These are phyloP conservation scores for Anableps anableps DNA, from an alignment of 2,797 vertebrate species.

Conservation along the genomic window DNA sequence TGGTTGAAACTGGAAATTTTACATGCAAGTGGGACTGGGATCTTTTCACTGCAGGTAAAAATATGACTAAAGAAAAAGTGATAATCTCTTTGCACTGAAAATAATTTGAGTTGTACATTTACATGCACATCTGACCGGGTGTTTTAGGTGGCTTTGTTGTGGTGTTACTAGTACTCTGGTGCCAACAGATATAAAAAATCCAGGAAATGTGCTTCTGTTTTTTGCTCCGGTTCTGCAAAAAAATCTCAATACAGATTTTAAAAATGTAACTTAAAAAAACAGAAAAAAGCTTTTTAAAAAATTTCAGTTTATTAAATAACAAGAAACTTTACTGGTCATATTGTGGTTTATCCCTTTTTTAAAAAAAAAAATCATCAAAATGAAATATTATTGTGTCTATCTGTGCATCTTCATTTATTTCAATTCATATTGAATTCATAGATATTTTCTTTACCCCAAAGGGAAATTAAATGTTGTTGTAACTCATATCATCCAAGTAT, in stretches of 20 bases:
- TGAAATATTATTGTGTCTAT: too few species aligned
- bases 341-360: too few species aligned
- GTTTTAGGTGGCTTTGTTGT: neutral
- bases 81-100: neutral
- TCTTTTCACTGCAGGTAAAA: neutral
- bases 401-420: too few species aligned
- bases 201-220: neutral
- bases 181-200: neutral
- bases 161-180: neutral
- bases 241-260: neutral
- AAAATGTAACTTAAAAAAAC: too few species aligned
- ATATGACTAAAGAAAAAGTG: neutral
- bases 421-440: too few species aligned
- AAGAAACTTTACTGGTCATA: too few species aligned
- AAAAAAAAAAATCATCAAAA: too few species aligned
- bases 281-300: too few species aligned
- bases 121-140: neutral
- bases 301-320: too few species aligned
- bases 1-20: conserved; percentile 1
- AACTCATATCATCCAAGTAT: too few species aligned
- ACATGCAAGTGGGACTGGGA: neutral
- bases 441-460: too few species aligned
- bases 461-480: too few species aligned
- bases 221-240: neutral
- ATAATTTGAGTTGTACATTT: neutral